Percentiles rank a stretch among this genome's conserved stretches.
These are phyloP conservation scores for Micrasema longulum DNA, from an alignment of 1,140 invertebrate genomes.

Conservation along the genomic window DNA sequence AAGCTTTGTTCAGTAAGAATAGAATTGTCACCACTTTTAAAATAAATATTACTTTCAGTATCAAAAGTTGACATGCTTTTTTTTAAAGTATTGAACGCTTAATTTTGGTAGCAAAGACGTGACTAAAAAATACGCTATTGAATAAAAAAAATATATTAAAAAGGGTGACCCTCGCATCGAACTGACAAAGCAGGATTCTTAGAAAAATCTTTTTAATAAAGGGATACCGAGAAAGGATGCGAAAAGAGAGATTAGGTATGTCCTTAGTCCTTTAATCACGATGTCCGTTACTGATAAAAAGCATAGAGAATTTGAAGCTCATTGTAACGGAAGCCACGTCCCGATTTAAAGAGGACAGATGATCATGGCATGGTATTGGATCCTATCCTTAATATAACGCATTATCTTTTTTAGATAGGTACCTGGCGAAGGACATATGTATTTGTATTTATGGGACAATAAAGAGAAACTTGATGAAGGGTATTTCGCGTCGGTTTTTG, in stretches of 20 bases:
- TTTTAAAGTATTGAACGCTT: background rate
- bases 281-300: constrained; percentile 55
- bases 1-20: too few relatives aligned
- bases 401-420: constrained; percentile 11
- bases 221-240: constrained; percentile 49
- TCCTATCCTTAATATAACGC: constrained; percentile 1
- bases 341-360: constrained; percentile 23
- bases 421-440: constrained; percentile 35
- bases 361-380: constrained; percentile 7
- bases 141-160: constrained; percentile 39
- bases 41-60: too few relatives aligned
- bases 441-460: background rate
- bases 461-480: constrained; percentile 1
- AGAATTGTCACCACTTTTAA: too few relatives aligned
- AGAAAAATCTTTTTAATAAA: constrained; percentile 37
- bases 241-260: constrained; percentile 54
- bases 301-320: constrained; percentile 13
- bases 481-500: background rate
- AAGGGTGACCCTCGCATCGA: constrained; percentile 53
- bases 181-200: constrained; percentile 47
- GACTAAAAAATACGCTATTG: constrained; percentile 42
- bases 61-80: too few relatives aligned
- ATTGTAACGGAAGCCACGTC: constrained; percentile 28
- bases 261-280: constrained; percentile 46
- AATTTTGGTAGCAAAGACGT: background rate